Evolutionary conservation across 2,113 vertebrate genomes (phyloP).

Genomic region (Thunnus thynnus): DNA sequence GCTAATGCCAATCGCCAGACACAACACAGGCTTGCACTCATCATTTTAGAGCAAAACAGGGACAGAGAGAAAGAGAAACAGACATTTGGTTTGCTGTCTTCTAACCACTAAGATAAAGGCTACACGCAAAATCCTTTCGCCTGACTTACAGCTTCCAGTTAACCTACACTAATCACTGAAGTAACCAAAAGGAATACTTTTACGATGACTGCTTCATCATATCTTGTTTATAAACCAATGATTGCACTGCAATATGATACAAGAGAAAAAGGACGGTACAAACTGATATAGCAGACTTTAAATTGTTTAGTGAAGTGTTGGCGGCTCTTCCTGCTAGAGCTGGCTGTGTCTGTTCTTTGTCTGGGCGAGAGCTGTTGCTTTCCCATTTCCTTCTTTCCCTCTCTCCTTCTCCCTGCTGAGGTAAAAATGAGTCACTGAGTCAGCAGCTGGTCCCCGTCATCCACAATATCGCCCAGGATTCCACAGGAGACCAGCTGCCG

Average conservation of each 20-base stretch:
- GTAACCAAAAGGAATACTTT: conserved; percentile 36
- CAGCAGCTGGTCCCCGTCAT: conserved; percentile 83
- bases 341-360: conserved; percentile 73
- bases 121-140: background rate
- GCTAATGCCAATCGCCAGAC: conserved; percentile 19
- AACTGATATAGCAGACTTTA: conserved; percentile 51
- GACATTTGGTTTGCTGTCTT: conserved; percentile 10
- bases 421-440: conserved; percentile 85
- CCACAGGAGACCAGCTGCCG: conserved; percentile 64
- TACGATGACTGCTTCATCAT: conserved; percentile 7
- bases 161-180: conserved; percentile 7
- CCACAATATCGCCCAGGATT: conserved; percentile 77
- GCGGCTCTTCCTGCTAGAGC: conserved; percentile 40
- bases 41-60: conserved; percentile 15
- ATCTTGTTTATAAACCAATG: conserved; percentile 52
- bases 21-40: conserved; percentile 26
- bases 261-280: conserved; percentile 21
- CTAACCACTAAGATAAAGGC: conserved; percentile 24
- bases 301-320: conserved; percentile 55
- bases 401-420: conserved; percentile 69
- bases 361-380: conserved; percentile 67
- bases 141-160: background rate
- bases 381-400: conserved; percentile 59
- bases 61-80: background rate
- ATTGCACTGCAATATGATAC: conserved; percentile 24